These are phyloP conservation scores for Acanthosoma haemorrhoidale DNA, from an alignment of 2,888 invertebrate species.

Conservation along the genomic window DNA sequence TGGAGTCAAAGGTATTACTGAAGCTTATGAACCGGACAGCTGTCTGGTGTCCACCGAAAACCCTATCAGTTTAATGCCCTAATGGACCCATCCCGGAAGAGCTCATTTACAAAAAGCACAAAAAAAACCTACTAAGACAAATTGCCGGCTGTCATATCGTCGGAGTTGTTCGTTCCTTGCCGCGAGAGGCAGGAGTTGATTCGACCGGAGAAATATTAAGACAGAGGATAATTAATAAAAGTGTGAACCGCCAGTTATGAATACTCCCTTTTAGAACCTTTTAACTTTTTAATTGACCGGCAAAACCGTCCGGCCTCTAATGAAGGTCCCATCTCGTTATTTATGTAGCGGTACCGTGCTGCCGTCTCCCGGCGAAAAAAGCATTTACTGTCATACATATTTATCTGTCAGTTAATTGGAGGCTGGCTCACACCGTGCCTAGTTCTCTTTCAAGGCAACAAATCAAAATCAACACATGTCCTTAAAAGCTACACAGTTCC, in stretches of 20 bases:
- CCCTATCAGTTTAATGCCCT: neutral
- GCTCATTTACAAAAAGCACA: neutral
- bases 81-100: neutral
- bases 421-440: neutral
- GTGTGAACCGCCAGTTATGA: neutral
- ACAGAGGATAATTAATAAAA: neutral
- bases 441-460: no score
- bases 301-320: neutral
- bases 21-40: no score
- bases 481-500: conserved; percentile 6
- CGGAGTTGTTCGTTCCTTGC: neutral
- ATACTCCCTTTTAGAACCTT: neutral
- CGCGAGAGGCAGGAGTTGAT: neutral
- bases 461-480: conserved; percentile 12
- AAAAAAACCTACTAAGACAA: neutral
- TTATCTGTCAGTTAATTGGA: conserved; percentile 1
- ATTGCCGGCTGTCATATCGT: neutral
- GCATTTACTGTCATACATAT: neutral
- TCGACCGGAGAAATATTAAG: no score
- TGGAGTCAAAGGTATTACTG: no score
- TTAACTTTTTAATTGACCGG: neutral
- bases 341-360: no score
- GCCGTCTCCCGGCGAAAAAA: neutral
- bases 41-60: no score
- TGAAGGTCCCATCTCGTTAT: neutral